A percentile compares a stretch with the other conserved stretches of the same genome.
Conservation (phyloP, 2,113 vertebrate species). For the Anser cygnoides region DNA sequence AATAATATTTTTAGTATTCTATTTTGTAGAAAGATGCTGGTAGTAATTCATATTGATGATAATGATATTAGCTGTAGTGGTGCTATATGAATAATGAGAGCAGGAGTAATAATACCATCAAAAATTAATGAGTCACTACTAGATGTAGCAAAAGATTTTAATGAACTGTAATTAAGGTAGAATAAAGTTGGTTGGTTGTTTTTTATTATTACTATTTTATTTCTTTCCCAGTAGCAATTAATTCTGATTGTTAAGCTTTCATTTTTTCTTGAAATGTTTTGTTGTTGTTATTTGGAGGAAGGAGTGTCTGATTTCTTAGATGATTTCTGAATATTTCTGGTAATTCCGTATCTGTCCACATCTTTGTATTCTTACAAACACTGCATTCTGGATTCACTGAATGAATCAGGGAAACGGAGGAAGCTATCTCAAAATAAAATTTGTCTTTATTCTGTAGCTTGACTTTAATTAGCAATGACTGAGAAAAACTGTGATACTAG, state of each 20-base stretch:
- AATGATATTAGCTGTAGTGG: background rate
- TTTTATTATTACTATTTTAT: background rate
- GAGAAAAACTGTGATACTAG: background rate
- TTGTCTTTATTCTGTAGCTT: background rate
- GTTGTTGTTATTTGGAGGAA: background rate
- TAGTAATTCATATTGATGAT: background rate
- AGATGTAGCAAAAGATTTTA: background rate
- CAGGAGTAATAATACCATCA: background rate
- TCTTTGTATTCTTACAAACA: background rate
- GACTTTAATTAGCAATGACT: background rate
- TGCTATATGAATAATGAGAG: background rate
- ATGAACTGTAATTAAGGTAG: background rate
- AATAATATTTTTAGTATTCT: background rate
- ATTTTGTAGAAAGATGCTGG: background rate
- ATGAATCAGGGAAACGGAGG: background rate
- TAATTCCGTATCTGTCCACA: background rate
- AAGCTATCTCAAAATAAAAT: background rate
- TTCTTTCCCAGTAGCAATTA: background rate
- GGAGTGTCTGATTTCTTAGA: background rate
- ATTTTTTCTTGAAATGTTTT: background rate
- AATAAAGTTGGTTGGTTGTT: background rate
- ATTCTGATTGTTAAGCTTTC: background rate
- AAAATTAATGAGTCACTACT: background rate
- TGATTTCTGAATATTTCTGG: background rate
- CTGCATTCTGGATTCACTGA: background rate